A percentile compares a stretch with the other conserved stretches of the same genome.
Evolutionary conservation across 2,888 invertebrate genomes (phyloP).

Genomic region (Drosophila merina): DNA sequence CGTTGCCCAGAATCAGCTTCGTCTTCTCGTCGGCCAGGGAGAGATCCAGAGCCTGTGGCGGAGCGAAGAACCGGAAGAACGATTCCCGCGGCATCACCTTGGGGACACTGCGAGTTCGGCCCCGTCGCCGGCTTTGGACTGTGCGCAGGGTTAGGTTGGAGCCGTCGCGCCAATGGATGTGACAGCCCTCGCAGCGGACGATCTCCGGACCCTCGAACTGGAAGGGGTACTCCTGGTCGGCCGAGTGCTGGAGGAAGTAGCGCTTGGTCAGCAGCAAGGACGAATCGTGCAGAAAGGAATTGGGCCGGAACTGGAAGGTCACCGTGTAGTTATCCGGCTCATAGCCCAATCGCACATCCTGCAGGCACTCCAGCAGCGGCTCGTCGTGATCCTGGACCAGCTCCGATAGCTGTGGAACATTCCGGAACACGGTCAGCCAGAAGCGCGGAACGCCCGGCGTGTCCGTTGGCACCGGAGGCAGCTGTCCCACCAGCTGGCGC

Average conservation of each 20-base stretch:
- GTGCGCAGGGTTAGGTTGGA: conserved; percentile 59
- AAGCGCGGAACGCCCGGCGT: conserved; percentile 59
- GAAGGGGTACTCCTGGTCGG: conserved; percentile 63
- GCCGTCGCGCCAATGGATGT: conserved; percentile 66
- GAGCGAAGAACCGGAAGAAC: conserved; percentile 67
- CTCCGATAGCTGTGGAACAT: conserved; percentile 62
- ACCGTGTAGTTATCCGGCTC: conserved; percentile 61
- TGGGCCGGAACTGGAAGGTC: conserved; percentile 54
- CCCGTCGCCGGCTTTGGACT: conserved; percentile 45
- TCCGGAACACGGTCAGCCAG: conserved; percentile 68
- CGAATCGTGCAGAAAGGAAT: conserved; percentile 56
- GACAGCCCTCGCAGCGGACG: conserved; percentile 66
- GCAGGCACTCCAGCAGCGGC: conserved; percentile 54
- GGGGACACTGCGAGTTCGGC: conserved; percentile 46
- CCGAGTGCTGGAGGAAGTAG: conserved; percentile 62
- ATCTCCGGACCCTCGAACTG: conserved; percentile 68
- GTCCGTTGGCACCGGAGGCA: conserved; percentile 41
- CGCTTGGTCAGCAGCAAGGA: conserved; percentile 59
- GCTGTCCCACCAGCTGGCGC: conserved; percentile 35
- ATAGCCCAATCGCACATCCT: conserved; percentile 58
- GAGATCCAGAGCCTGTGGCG: conserved; percentile 58
- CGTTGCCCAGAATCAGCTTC: conserved; percentile 58
- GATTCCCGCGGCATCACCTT: conserved; percentile 68
- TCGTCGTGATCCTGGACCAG: conserved; percentile 66
- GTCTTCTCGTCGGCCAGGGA: conserved; percentile 66